Base-by-base conservation (phyloP, 2,888 invertebrate species). In the Odontocerum albicorne region DNA sequence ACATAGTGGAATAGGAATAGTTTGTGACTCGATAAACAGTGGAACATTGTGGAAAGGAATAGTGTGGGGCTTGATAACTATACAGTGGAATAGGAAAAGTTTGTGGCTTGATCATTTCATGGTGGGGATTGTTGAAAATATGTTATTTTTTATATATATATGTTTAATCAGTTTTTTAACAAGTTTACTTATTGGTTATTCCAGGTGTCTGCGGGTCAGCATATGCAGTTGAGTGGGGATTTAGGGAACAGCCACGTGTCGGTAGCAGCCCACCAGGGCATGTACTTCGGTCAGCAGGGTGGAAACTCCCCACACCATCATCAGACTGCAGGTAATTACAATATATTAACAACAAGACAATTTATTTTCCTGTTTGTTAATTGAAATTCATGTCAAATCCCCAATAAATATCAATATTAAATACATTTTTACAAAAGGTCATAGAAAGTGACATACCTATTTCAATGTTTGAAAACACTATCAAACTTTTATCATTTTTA, bases 191-290 rank as follows among this genome's bases (percentile, higher is more conserved):
- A 35, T 43, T 6, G 21, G 21, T 52, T 63, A 55, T 65, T 66
- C 19, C 71, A 92, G 91, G 91, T 92, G 64, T 90, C 90, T 2
- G 89, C 91, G 64, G 92, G 91, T 21, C 93, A 93, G 72, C 91
- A 90, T 68, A 84, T 91, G 80, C 87, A 88, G 71, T 79, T 90
- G 64, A 85, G 84, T 65, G 84, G 87, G 62, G 86, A 85, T 63
- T 75, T 86, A 64, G 85, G 86, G 67, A 82, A 84, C 64, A 86
- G 85, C 58, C 75, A 74, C 57, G 88, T 90, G 45, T 88, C 89
- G 1, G 88, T 90, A 53, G 90, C 90, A n/a, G 85, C 90, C 20
- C 90, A 91, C 70, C 91, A 91, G 70, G 89, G 90, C 64, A 87
- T 91, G 80, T 90, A 88, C 75, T 86, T 86, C 67, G 51, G 53